phyloP scores from a whole-genome alignment of 2,113 vertebrate genomes.

The Ictalurus furcatus region DNA sequence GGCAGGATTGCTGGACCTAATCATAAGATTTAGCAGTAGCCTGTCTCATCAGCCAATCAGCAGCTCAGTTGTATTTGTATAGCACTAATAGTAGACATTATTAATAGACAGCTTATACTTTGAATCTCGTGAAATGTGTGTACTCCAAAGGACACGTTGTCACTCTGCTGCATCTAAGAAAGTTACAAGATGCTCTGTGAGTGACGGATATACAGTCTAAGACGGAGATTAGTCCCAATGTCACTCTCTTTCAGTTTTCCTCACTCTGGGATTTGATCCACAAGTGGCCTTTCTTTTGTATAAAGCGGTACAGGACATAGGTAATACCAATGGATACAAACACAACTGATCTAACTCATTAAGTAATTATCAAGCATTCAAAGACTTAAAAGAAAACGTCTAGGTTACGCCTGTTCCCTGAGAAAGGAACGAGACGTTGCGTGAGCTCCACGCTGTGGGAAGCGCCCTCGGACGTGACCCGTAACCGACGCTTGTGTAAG shows the following conservation, averaged over 20 bases:
- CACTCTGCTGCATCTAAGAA: neutral
- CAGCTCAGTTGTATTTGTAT: neutral
- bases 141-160: neutral
- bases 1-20: neutral
- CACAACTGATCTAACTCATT: neutral
- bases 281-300: neutral
- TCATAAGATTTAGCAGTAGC: neutral
- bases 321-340: neutral
- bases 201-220: neutral
- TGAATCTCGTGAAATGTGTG: neutral
- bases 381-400: neutral
- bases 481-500: too few species aligned
- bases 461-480: too few species aligned
- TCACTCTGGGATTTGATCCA: neutral
- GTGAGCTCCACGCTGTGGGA: too few species aligned
- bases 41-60: too few species aligned
- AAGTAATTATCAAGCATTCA: neutral
- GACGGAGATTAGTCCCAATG: neutral
- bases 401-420: too few species aligned
- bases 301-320: too few species aligned
- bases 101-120: neutral
- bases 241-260: neutral
- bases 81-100: neutral
- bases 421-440: too few species aligned
- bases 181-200: neutral